phyloP scores from a whole-genome alignment of 1,140 invertebrate genomes.

The Scylla paramamosain region DNA sequence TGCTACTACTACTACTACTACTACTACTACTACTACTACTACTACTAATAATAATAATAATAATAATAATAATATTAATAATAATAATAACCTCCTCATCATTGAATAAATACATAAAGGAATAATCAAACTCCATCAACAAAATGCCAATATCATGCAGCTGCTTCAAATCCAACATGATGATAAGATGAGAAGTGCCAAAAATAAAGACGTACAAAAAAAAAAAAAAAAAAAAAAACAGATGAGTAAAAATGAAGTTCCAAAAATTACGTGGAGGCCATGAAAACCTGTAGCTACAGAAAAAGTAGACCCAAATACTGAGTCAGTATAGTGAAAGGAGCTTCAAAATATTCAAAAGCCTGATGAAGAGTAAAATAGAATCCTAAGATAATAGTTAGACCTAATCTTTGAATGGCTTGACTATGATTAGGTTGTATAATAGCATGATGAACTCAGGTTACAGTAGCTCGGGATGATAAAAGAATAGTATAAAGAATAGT shows the following conservation, averaged over 20 bases:
- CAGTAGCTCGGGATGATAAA: conserved; percentile 81
- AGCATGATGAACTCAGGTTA: conserved; percentile 83
- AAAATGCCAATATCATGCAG: background rate
- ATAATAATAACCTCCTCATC: background rate
- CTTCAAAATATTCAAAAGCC: background rate
- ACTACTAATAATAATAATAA: no score
- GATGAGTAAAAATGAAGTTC: background rate
- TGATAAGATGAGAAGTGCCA: background rate
- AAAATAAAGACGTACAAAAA: background rate
- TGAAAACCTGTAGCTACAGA: background rate
- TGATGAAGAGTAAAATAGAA: conserved; percentile 64
- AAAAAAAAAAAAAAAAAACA: no score
- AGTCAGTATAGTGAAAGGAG: background rate
- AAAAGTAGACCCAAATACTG: background rate
- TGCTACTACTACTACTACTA: no score
- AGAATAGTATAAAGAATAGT: background rate
- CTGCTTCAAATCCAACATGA: background rate
- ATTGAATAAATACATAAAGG: background rate
- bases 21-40: no score
- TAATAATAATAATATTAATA: no score
- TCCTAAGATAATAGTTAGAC: background rate
- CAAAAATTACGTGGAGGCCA: background rate
- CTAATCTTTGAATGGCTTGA: conserved; percentile 77
- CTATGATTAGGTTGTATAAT: conserved; percentile 82
- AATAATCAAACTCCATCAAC: conserved; percentile 28